Conservation (phyloP, 2,797 vertebrate species). For the Hyperoplus lanceolatus region DNA sequence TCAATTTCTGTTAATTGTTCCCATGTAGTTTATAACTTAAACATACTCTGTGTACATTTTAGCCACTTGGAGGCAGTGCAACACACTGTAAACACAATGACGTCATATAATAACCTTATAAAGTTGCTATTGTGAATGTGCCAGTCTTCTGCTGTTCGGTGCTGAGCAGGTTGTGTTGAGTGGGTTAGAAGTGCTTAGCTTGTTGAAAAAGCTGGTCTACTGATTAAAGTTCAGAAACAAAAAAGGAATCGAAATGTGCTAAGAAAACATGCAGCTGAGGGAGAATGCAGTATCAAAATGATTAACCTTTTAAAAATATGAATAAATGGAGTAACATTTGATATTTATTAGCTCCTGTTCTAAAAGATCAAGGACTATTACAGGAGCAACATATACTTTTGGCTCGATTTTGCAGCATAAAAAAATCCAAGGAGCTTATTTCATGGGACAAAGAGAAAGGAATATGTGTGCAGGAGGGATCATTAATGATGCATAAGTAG, state of each 20-base stretch:
- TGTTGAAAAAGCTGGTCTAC: background rate
- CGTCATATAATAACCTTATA: too few species aligned
- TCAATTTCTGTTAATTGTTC: constrained; percentile 1
- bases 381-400: background rate
- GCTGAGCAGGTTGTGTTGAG: background rate
- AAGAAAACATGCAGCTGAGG: too few species aligned
- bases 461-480: background rate
- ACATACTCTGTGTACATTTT: too few species aligned
- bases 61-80: background rate
- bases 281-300: background rate
- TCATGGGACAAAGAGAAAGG: background rate
- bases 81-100: background rate
- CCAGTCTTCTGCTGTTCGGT: background rate
- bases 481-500: too few species aligned
- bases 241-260: background rate
- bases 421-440: background rate
- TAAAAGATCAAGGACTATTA: background rate
- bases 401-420: background rate
- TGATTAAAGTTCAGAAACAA: background rate
- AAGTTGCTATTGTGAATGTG: background rate
- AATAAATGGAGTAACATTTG: background rate
- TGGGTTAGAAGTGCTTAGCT: background rate
- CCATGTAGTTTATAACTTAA: background rate
- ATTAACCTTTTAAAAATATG: background rate
- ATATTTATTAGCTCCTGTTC: background rate